phyloP scores from a whole-genome alignment of 2,113 vertebrate genomes.

The Stercorarius parasiticus region DNA sequence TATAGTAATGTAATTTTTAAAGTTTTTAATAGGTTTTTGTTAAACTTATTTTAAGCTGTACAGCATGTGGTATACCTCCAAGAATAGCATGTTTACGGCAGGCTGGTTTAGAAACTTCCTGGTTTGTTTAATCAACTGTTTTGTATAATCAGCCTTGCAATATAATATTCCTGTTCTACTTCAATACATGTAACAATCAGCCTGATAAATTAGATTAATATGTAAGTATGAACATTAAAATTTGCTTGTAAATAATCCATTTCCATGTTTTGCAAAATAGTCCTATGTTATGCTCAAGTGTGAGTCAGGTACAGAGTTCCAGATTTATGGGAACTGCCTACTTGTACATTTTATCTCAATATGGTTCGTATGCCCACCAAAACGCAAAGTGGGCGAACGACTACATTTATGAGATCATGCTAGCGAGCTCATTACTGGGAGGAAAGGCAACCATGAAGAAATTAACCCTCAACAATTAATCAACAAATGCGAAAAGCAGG shows the following conservation, averaged over 20 bases:
- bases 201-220: background rate
- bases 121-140: background rate
- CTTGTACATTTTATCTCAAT: background rate
- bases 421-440: background rate
- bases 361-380: background rate
- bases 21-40: background rate
- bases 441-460: background rate
- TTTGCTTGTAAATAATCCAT: background rate
- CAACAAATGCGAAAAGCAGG: background rate
- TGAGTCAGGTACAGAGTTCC: background rate
- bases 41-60: background rate
- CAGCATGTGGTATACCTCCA: background rate
- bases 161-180: background rate
- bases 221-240: slow-evolving; percentile 31
- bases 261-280: background rate
- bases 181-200: background rate
- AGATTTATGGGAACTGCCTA: background rate
- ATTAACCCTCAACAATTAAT: background rate
- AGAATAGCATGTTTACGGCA: background rate
- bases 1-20: background rate
- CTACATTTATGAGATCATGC: background rate
- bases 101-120: background rate
- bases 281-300: background rate
- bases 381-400: rapidly evolving
- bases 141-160: background rate